Base-by-base conservation (phyloP, 2,113 vertebrate species). In the Eidolon helvum region DNA sequence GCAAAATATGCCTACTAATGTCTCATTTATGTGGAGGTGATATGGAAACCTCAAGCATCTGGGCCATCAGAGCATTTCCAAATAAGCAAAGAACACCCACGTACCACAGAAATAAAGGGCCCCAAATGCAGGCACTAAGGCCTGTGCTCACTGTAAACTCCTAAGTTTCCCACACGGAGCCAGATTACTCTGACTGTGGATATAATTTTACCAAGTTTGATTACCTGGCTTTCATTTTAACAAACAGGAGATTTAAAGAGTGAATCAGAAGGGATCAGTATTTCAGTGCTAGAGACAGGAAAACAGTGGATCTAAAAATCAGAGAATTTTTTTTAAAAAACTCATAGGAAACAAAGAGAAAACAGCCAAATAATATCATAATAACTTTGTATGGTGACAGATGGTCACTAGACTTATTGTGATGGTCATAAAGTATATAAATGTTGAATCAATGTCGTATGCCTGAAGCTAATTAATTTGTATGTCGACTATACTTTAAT, bases 231-330 rank as follows among this genome's bases (percentile, higher is more conserved):
- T 90, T 87, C 7, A 35, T 93, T 61, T 84, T 48, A 94, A 69
- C 57, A 69, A 93, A 95, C 33, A 45, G 38, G 14, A 74, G 30
- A 61, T 83, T 68, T 93, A 90, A 90, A 92, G 69, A 66, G 11
- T 95, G 68, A 55, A 66, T 91, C 45, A 92, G 33, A 96, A 90
- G 35, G 50, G 21, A 82, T 96, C 30, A 55, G 55, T 66, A 78
- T 83, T 79, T 43, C 7, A 53, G 1, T 59, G 66, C 33, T 78
- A 87, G 30, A 86, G 33, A 33, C 2, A 90, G 26, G 63, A 28
- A 96, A 10, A 65, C 16, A 80, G 45, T 43, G 14, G 0, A 79
- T 79, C 38, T 68, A 77, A 77, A 96, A 48, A n/a, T 69, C 53
- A 91, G 3, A 78, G 33, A 16, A 40, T 65, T 71, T 75, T 48